Conservation (phyloP, 2,113 vertebrate genomes). For the Phodopus roborovskii region DNA sequence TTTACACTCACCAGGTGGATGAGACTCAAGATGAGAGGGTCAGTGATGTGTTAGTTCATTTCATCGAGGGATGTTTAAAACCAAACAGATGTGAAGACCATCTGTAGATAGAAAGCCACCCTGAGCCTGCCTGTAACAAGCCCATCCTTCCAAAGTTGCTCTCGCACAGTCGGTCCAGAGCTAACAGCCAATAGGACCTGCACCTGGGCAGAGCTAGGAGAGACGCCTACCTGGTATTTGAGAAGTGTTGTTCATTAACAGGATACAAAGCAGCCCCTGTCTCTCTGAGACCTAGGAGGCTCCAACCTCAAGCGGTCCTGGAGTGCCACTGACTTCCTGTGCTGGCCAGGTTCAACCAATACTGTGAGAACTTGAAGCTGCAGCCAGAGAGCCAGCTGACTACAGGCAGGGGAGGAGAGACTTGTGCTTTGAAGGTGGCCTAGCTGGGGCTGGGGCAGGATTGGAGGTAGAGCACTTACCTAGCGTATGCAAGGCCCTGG, state of each 20-base stretch:
- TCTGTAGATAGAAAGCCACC: not conserved
- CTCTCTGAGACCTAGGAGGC: not conserved
- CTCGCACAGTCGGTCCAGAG: not conserved
- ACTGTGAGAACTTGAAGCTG: not conserved
- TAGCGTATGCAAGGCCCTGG: not conserved
- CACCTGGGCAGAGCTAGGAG: not conserved
- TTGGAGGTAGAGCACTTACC: not conserved
- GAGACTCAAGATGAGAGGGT: too few relatives aligned
- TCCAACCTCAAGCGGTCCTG: not conserved
- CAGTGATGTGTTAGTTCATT: not conserved
- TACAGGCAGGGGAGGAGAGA: too few relatives aligned
- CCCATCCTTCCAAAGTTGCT: not conserved
- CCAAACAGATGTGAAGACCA: not conserved
- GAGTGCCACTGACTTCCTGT: not conserved
- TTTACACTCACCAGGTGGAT: not conserved
- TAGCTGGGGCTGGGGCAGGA: not conserved
- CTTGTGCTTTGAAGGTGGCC: not conserved
- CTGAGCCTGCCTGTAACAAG: not conserved
- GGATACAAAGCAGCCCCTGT: not conserved
- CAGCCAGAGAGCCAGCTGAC: not conserved
- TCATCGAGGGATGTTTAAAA: constrained; percentile 12
- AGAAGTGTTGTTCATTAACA: too few relatives aligned
- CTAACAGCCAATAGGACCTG: not conserved
- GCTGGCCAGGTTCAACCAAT: too few relatives aligned
- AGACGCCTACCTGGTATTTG: not conserved